These are phyloP conservation scores for Zaprionus nigranus DNA, from an alignment of 1,140 invertebrate species.

Conservation along the genomic window DNA sequence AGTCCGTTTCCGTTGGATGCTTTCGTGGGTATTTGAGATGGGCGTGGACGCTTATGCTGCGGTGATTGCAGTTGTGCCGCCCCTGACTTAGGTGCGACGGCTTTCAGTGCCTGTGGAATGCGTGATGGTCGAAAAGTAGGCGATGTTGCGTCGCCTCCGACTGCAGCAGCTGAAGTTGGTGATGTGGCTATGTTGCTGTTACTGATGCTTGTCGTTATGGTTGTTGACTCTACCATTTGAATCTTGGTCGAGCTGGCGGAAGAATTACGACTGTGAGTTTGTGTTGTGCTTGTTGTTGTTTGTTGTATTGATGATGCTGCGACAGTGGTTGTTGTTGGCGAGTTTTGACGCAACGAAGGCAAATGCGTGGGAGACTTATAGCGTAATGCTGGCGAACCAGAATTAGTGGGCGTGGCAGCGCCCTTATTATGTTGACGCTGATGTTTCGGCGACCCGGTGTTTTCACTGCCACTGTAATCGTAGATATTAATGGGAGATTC, in stretches of 20 bases:
- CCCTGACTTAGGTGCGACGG: slow-evolving; percentile 63
- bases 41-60: slow-evolving; percentile 75
- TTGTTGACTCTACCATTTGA: slow-evolving; percentile 71
- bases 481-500: slow-evolving; percentile 83
- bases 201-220: slow-evolving; percentile 53
- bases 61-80: slow-evolving; percentile 74
- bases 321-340: slow-evolving; percentile 57
- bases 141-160: slow-evolving; percentile 63
- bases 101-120: slow-evolving; percentile 81
- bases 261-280: slow-evolving; percentile 80
- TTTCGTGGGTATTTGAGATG: slow-evolving; percentile 84
- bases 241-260: slow-evolving; percentile 82
- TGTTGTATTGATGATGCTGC: slow-evolving; percentile 46
- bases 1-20: slow-evolving; percentile 59
- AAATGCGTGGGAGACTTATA: slow-evolving; percentile 81
- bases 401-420: slow-evolving; percentile 52
- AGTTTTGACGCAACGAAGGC: slow-evolving; percentile 68
- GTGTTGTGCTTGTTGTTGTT: slow-evolving; percentile 59
- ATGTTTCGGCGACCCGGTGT: slow-evolving; percentile 68
- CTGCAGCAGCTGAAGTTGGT: slow-evolving; percentile 38
- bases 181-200: slow-evolving; percentile 48
- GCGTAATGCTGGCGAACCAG: slow-evolving; percentile 55
- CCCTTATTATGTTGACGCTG: slow-evolving; percentile 56
- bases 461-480: slow-evolving; percentile 71
- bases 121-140: slow-evolving; percentile 80